Base-by-base conservation (phyloP, 2,113 vertebrate species). In the Cephalopholis sonnerati region DNA sequence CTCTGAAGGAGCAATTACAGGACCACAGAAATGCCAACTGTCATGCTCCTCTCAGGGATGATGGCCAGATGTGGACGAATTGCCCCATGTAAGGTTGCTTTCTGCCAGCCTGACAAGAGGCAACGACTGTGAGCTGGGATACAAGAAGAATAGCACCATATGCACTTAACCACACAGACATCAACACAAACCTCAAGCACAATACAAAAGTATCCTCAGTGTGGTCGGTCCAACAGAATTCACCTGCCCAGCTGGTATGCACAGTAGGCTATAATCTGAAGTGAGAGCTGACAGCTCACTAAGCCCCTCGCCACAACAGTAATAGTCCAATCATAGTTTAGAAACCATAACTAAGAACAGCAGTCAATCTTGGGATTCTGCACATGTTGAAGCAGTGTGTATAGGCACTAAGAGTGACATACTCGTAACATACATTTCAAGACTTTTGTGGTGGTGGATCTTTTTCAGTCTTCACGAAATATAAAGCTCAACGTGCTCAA, bases 11-110 rank as follows among this genome's bases (percentile, higher is more conserved):
- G 84, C 80, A 89, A 79, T 88, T 88, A 89, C 58, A 69, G 67
- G 64, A 61, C 44, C 66, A 74, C 62, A 83, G 83, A 92, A 92
- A 92, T 87, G 86, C 90, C 69, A 87, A 85, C 85, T 88, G 80
- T 81, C 89, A 83, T 88, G 72, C 87, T 85, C 61, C 79, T 83
- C 65, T 90, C 75, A 83, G 76, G 70, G 78, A 82, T 32, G 20
- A 81, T 44, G 50, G 50, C 63, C 72, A 77, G 81, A 80, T 86
- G 79, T 65, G 78, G 65, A 92, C 51, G 59, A 78, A 82, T 39
- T 83, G 83, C 61, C 73, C 64, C 54, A 8, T 36, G 64, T 74
- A 20, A 16, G 15, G 22, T 61, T 59, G 59, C 46, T 59, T 64
- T 48, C 53, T 36, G 76, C 55, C 18, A 61, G 51, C 36, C 13